Percentiles rank a stretch among this genome's conserved stretches.
phyloP scores from a whole-genome alignment of 1,140 invertebrate species.

The Rhysida immarginata region DNA sequence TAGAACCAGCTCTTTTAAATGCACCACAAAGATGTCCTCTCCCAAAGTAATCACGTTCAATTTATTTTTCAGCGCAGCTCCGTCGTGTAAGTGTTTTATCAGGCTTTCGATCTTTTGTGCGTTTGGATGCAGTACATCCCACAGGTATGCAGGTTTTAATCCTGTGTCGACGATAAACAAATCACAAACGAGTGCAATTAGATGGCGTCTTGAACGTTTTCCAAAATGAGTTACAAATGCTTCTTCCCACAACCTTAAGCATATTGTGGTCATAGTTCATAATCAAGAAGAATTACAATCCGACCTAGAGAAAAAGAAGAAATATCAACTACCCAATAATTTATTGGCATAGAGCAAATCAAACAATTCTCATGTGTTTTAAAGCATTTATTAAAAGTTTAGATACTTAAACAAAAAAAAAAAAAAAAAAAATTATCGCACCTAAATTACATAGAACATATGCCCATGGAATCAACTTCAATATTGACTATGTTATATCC shows the following conservation, averaged over 20 bases:
- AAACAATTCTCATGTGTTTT: no score
- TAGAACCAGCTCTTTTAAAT: background rate
- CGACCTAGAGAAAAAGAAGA: no score
- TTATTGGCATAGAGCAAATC: no score
- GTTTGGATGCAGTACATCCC: conserved; percentile 13
- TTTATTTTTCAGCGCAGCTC: background rate
- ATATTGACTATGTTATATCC: no score
- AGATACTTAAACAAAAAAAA: no score
- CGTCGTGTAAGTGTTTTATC: background rate
- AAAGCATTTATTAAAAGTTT: no score
- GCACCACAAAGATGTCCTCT: background rate
- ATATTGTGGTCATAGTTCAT: no score
- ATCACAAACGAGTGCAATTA: background rate
- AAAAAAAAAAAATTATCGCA: no score
- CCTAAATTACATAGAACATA: no score
- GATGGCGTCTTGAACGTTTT: background rate
- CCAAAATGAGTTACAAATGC: background rate
- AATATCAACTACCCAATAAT: no score
- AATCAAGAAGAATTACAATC: no score
- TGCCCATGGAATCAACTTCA: no score
- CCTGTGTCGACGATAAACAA: conserved; percentile 13
- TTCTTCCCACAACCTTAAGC: background rate
- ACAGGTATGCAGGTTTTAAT: conserved; percentile 18
- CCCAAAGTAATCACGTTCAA: background rate
- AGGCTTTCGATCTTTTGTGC: background rate